Evolutionary conservation across 2,113 vertebrate genomes (phyloP).

Genomic region (Seriola aureovittata): DNA sequence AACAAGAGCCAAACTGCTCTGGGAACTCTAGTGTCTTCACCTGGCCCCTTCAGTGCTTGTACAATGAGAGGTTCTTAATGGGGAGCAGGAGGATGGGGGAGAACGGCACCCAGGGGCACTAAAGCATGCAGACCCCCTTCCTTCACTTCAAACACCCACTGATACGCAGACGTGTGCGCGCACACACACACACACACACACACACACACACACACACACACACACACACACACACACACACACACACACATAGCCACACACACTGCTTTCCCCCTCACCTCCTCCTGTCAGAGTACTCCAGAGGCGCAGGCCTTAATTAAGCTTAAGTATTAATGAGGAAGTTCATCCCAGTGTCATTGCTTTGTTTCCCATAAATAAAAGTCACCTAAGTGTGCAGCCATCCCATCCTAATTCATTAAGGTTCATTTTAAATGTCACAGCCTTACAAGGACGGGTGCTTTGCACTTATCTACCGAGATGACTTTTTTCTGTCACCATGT

Average conservation of each 20-base stretch:
- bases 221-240: neutral
- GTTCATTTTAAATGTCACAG: conserved; percentile 50
- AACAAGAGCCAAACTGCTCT: conserved; percentile 45
- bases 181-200: neutral
- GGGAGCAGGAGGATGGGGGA: conserved; percentile 3
- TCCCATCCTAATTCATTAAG: conserved; percentile 43
- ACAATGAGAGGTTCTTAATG: conserved; percentile 47
- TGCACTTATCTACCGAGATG: conserved; percentile 13
- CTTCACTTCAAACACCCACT: conserved; percentile 42
- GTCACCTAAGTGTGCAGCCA: conserved; percentile 55
- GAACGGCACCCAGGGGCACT: conserved; percentile 7
- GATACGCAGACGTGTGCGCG: conserved; percentile 11
- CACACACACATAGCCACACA: neutral
- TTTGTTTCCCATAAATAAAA: conserved; percentile 81
- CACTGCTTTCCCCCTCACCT: conserved; percentile 31
- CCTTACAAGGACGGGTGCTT: conserved; percentile 16
- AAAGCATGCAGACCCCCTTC: conserved; percentile 46
- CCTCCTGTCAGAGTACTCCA: conserved; percentile 53
- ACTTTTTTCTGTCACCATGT: conserved; percentile 14
- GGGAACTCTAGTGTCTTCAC: conserved; percentile 26
- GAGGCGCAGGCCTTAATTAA: conserved; percentile 78
- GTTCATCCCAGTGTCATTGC: conserved; percentile 67
- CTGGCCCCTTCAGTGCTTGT: conserved; percentile 22
- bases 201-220: conserved; percentile 4
- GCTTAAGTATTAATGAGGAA: conserved; percentile 80